Percentiles rank a stretch among this genome's conserved stretches.
Evolutionary conservation across 2,888 invertebrate genomes (phyloP).

Genomic region (Drosophila paucipuncta): DNA sequence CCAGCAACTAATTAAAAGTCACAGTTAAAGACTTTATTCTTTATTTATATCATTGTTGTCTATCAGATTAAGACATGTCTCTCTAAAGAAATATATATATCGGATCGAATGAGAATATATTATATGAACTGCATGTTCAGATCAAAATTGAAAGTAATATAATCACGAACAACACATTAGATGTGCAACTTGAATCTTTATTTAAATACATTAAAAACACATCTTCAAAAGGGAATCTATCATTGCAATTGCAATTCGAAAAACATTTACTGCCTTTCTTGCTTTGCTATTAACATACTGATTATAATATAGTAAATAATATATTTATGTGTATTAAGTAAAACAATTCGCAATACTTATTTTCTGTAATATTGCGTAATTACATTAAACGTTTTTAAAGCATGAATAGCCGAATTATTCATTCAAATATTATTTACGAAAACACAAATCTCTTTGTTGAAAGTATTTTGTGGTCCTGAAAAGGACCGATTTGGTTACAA

Average conservation of each 20-base stretch:
- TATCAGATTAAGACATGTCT: not conserved
- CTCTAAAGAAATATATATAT: not conserved
- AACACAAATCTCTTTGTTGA: conserved; percentile 15
- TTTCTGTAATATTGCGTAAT: not conserved
- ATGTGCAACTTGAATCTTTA: not conserved
- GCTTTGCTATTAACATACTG: not conserved
- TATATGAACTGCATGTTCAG: not conserved
- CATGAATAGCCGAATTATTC: not conserved
- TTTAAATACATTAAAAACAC: not conserved
- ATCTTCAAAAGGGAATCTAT: not conserved
- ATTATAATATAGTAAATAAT: not conserved
- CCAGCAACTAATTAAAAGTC: not conserved
- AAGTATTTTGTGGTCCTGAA: conserved; percentile 43
- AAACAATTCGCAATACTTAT: not conserved
- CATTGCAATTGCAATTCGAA: not conserved
- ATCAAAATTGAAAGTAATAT: not conserved
- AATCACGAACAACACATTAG: not conserved
- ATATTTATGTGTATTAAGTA: not conserved
- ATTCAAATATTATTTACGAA: conserved; percentile 11
- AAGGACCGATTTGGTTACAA: conserved; percentile 44
- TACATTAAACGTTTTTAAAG: not conserved
- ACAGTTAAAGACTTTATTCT: not conserved
- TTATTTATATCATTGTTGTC: not conserved
- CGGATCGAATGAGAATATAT: not conserved
- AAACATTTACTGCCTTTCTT: not conserved